A percentile compares a stretch with the other conserved stretches of the same genome.
phyloP scores from a whole-genome alignment of 2,888 invertebrate species.

The Therioaphis trifolii region DNA sequence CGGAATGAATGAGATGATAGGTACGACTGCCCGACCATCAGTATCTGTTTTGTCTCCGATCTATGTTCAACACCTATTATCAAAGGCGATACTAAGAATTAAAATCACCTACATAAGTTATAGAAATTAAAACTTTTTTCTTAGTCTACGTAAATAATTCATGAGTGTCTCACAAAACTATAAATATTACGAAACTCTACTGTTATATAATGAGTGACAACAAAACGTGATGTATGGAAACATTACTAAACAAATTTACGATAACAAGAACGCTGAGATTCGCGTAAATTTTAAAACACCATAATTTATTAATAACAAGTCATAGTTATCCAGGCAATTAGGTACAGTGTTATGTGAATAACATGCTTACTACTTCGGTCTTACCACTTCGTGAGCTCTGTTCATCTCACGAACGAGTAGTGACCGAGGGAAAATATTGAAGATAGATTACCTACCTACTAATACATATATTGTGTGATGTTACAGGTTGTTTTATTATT shows the following conservation, averaged over 20 bases:
- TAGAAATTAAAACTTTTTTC: too few species aligned
- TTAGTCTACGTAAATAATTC: too few species aligned
- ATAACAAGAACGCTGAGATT: background rate
- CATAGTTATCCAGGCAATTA: background rate
- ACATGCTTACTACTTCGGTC: background rate
- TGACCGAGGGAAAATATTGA: too few species aligned
- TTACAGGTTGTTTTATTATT: background rate
- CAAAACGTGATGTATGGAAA: slow-evolving; percentile 4
- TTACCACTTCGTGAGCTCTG: background rate
- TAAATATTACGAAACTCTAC: background rate
- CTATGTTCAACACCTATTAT: too few species aligned
- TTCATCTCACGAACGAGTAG: too few species aligned
- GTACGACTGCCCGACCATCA: too few species aligned
- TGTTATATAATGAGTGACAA: background rate
- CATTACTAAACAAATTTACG: background rate
- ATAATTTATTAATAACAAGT: background rate
- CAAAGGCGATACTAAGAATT: too few species aligned
- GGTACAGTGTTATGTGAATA: background rate
- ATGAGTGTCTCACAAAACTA: background rate
- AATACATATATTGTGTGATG: too few species aligned
- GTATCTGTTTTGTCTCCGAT: too few species aligned
- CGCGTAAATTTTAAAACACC: background rate
- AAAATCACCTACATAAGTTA: too few species aligned
- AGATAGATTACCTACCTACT: too few species aligned
- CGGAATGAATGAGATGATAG: too few species aligned